Evolutionary conservation across 2,797 vertebrate species (phyloP).

Genomic region (Jordanella pulchra): DNA sequence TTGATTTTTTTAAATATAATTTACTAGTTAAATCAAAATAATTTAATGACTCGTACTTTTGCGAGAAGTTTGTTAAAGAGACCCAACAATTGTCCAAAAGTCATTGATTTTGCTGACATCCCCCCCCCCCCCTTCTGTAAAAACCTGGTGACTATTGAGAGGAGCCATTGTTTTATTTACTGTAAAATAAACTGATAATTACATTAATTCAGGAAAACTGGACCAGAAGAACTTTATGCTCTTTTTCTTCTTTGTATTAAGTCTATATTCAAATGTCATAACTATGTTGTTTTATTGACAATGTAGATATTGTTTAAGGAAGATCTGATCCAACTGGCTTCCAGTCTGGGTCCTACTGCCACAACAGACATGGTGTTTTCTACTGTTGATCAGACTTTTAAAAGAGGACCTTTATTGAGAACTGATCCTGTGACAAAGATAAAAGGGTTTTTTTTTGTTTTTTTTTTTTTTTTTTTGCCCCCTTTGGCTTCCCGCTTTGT

Average conservation of each 20-base stretch:
- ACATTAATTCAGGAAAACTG: not conserved
- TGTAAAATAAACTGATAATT: too few species aligned
- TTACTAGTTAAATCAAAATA: not conserved
- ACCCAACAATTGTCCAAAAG: not conserved
- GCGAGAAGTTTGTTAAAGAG: not conserved
- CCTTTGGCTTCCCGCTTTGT: constrained; percentile 51
- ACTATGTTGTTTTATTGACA: constrained; percentile 1
- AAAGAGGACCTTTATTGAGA: constrained; percentile 30
- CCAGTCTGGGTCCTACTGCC: not conserved
- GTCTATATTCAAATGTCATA: constrained; percentile 7
- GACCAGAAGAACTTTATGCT: too few species aligned
- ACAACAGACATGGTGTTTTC: constrained; percentile 20
- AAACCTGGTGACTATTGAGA: too few species aligned
- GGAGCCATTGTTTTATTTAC: too few species aligned
- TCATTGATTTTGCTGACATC: too few species aligned
- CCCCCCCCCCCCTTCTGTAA: too few species aligned
- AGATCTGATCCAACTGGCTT: constrained; percentile 20
- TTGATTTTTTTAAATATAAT: not conserved
- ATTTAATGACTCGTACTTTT: too few species aligned
- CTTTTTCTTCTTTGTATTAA: constrained; percentile 9
- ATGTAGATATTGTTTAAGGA: constrained; percentile 10
- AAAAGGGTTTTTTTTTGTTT: constrained; percentile 35
- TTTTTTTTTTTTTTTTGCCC: not conserved
- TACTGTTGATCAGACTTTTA: constrained; percentile 2
- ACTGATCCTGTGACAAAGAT: constrained; percentile 46